A percentile compares a stretch with the other conserved stretches of the same genome.
Conservation (phyloP, 2,888 invertebrate genomes). For the Caradrina clavipalpis region DNA sequence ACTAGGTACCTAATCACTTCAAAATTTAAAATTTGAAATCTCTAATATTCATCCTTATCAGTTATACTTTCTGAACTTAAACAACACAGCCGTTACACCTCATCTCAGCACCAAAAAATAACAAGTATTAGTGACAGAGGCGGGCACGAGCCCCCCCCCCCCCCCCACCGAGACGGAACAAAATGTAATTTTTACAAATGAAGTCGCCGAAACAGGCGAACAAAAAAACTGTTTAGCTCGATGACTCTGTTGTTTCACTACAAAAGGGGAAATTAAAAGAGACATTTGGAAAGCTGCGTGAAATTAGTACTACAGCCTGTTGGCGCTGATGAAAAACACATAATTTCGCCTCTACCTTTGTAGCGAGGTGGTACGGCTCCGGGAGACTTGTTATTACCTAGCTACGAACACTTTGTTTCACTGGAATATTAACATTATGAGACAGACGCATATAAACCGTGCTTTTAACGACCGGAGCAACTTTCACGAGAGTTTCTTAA, state of each 20-base stretch:
- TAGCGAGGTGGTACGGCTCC: slow-evolving; percentile 22
- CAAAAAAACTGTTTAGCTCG: slow-evolving; percentile 69
- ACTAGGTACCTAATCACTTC: too few relatives aligned
- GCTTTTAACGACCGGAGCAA: not conserved
- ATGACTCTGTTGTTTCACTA: slow-evolving; percentile 71
- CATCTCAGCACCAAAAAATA: not conserved
- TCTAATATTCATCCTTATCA: not conserved
- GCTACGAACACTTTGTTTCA: slow-evolving; percentile 17
- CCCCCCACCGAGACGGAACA: slow-evolving; percentile 17
- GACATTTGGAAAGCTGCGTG: slow-evolving; percentile 66
- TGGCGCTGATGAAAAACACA: slow-evolving; percentile 63
- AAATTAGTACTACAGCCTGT: slow-evolving; percentile 61
- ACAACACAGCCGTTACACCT: not conserved
- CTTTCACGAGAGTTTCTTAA: not conserved
- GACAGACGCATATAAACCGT: slow-evolving; percentile 13
- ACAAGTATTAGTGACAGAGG: not conserved
- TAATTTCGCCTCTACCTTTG: slow-evolving; percentile 56
- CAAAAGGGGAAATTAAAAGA: slow-evolving; percentile 71
- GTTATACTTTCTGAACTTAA: not conserved
- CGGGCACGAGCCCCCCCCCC: not conserved
- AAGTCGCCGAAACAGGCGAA: slow-evolving; percentile 69
- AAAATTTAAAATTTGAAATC: not conserved
- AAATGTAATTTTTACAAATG: slow-evolving; percentile 77
- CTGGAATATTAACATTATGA: slow-evolving; percentile 26
- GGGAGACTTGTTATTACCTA: not conserved